phyloP scores from a whole-genome alignment of 2,888 invertebrate species.

The Tanypteryx hageni region DNA sequence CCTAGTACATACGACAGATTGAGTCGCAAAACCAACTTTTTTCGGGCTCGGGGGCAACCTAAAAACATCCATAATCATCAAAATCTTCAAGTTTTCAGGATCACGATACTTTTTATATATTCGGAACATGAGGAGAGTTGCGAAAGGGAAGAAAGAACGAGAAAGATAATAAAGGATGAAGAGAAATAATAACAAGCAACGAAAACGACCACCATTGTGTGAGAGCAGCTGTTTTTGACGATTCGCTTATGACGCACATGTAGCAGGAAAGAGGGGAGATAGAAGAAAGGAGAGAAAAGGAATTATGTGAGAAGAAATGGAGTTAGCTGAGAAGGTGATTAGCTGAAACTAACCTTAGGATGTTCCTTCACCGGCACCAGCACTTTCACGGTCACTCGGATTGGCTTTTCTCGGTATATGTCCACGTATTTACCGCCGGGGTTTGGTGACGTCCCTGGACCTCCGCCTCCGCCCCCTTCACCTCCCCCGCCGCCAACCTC shows the following conservation, averaged over 20 bases:
- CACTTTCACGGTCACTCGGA: slow-evolving; percentile 85
- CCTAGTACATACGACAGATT: no score
- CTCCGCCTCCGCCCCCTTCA: slow-evolving; percentile 22
- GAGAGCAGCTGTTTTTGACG: background rate
- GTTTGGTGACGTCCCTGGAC: slow-evolving; percentile 79
- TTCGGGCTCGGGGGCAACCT: no score
- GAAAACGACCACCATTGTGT: slow-evolving; percentile 46
- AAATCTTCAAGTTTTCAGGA: no score
- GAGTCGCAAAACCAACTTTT: no score
- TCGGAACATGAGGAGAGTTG: background rate
- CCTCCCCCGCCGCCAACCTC: slow-evolving; percentile 11
- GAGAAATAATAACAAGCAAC: slow-evolving; percentile 31
- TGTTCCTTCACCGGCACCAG: slow-evolving; percentile 85
- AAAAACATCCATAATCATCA: no score
- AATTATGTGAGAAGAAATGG: background rate
- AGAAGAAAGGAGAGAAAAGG: background rate
- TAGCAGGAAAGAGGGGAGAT: slow-evolving; percentile 1
- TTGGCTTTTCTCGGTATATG: slow-evolving; percentile 86
- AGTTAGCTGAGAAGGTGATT: no score
- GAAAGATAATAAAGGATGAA: slow-evolving; percentile 65
- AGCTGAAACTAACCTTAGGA: slow-evolving; percentile 79
- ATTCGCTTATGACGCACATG: slow-evolving; percentile 1
- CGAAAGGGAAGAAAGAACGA: slow-evolving; percentile 66
- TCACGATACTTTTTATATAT: no score
- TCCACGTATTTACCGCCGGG: slow-evolving; percentile 85